Base-by-base conservation (phyloP, 2,888 invertebrate genomes). In the Chymomyza fuscimana region DNA sequence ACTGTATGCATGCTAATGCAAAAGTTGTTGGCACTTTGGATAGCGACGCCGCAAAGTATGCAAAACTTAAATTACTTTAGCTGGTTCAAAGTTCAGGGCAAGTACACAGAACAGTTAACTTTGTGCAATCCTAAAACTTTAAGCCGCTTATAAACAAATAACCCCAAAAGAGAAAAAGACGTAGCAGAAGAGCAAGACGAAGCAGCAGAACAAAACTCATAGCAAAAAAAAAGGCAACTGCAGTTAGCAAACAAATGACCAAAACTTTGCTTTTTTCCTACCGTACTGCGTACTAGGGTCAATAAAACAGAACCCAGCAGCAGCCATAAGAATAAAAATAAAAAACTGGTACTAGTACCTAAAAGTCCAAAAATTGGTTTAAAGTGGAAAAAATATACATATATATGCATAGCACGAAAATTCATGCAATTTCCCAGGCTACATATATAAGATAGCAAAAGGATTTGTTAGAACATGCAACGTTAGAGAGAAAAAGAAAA, bases 11-110 rank as follows among this genome's bases (percentile, higher is more conserved):
- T 10, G 40, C 12, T 46, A 46, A 46, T 46, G 40, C 40, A 46
- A 16, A 12, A 22, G 51, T 50, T 19, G 46, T 19, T 22, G 59
- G 10, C 25, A 59, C 59, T 59, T 59, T 59, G 25, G 59, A 46
- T 62, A 50, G 29, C 60, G 51, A 62, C 67, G 32, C 40, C 40
- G 40, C 40, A 46, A 46, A 46, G 40, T 51, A 69, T 66, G 64
- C 68, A 16, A 82, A 82, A 84, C 76, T 82, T 82, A 84, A 84
- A 82, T 82, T 82, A 82, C 82, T 81, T 79, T 76, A 74, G 71
- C 76, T 46, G 40, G 81, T 79, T 46, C 70, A 79, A 84, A 77
- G 79, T 82, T 54, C 54, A 54, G 54, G 7, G 16, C 54, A 54
- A 54, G 16, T 16, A 54, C n/a, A 54, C 75, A 68, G 72, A 64